A percentile compares a stretch with the other conserved stretches of the same genome.
phyloP scores from a whole-genome alignment of 2,888 invertebrate genomes.

The Ectobius pallidus region DNA sequence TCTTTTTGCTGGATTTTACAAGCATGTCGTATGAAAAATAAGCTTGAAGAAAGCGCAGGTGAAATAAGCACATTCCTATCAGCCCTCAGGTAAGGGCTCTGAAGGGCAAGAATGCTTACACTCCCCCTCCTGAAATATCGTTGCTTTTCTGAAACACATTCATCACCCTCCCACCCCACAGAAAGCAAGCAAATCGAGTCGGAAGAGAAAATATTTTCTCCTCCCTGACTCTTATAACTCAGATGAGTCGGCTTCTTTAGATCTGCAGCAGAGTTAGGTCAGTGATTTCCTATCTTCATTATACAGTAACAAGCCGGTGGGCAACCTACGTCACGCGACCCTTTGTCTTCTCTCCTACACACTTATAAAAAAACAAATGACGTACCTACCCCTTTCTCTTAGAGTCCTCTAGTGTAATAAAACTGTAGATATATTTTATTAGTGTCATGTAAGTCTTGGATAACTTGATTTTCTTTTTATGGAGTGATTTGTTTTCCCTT shows the following conservation, averaged over 20 bases:
- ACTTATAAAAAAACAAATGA: no score
- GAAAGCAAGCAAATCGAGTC: background rate
- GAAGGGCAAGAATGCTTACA: background rate
- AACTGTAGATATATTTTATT: no score
- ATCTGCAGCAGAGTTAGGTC: background rate
- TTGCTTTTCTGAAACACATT: slow-evolving; percentile 17
- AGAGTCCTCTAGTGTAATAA: no score
- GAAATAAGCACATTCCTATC: background rate
- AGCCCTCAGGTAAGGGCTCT: no score
- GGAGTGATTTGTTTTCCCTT: no score
- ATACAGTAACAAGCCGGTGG: background rate
- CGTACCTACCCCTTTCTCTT: no score
- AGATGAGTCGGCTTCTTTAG: background rate
- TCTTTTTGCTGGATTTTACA: background rate
- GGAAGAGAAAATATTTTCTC: slow-evolving; percentile 21
- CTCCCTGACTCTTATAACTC: background rate
- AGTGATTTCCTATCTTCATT: background rate
- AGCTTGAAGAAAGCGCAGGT: background rate
- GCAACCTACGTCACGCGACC: background rate
- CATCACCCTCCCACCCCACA: slow-evolving; percentile 11
- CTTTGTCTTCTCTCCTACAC: background rate
- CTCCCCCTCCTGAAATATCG: slow-evolving; percentile 3
- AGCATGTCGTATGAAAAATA: background rate
- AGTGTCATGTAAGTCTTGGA: no score
- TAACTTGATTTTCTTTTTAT: no score